Evolutionary conservation across 2,888 invertebrate genomes (phyloP), one percentile per base, ranked within the genome.

Genomic region (Erannis defoliaria): DNA sequence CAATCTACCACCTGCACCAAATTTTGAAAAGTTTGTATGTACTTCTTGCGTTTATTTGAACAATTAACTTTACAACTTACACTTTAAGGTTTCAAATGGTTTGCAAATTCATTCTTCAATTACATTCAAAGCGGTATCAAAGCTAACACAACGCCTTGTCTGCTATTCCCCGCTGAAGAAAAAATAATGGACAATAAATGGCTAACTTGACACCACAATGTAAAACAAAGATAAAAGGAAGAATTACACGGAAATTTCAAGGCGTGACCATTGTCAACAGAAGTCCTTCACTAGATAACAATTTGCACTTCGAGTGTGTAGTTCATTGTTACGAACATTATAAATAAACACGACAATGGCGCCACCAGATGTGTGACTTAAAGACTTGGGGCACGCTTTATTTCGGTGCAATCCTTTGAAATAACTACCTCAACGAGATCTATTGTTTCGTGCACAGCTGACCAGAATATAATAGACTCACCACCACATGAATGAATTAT

Each of bases 161-260:
- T 72, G 43, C 66, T 78, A 84, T 80, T 84, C 82, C 82, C 82
- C 68, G 80, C 81, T 63, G 84, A 78, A 78, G 84, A 90, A 85
- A 90, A 88, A 90, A 89, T 89, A 85, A 89, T 89, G 76, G 74
- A 68, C 77, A 86, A 26, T 26, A 87, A 90, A 92, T 91, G 86
- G 89, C 77, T 85, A 83, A 83, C 86, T 88, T 80, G 74, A 84
- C 80, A 67, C 87, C 87, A 90, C 90, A 91, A 92, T 87, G 76
- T 81, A 72, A 62, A 75, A 74, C 76, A 85, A 85, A 92, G 84
- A 91, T 88, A 90, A 92, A 87, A 77, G 85, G 71, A 78, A 85
- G 86, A 86, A 90, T 92, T 93, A 93, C 86, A 91, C 85, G 88
- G 90, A 90, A 88, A 89, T 90, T 86, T 89, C 69, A 76, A 86